Evolutionary conservation across 2,797 vertebrate species (phyloP).

Genomic region (Eleutherodactylus coqui): DNA sequence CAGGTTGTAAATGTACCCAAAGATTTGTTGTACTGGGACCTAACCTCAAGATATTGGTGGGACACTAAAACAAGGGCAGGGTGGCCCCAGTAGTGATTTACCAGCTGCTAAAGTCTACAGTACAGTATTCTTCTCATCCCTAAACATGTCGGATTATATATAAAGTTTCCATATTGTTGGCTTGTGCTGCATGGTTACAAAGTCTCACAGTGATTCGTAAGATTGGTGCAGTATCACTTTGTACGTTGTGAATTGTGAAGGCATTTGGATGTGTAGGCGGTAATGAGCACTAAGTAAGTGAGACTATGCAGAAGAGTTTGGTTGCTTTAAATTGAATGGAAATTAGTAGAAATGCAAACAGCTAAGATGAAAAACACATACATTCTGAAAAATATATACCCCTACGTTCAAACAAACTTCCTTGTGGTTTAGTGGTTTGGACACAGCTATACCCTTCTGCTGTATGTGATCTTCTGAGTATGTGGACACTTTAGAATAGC

Average conservation of each 20-base stretch:
- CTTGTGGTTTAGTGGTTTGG: conserved; percentile 31
- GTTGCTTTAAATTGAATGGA: conserved; percentile 6
- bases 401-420: not conserved
- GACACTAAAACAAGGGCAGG: not conserved
- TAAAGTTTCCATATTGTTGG: not conserved
- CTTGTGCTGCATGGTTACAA: not conserved
- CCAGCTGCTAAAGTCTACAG: no score
- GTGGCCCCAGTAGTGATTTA: not conserved
- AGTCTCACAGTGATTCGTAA: not conserved
- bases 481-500: not conserved
- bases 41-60: no score
- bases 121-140: not conserved
- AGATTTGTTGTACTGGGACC: not conserved
- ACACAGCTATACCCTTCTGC: conserved; percentile 5
- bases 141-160: not conserved
- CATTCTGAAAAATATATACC: conserved; percentile 10
- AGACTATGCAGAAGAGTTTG: not conserved
- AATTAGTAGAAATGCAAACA: conserved; percentile 9
- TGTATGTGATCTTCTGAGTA: not conserved
- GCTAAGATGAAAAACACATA: not conserved
- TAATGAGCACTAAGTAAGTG: not conserved
- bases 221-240: not conserved
- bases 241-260: not conserved
- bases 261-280: not conserved
- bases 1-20: no score